Percentiles rank a stretch among this genome's conserved stretches.
phyloP scores from a whole-genome alignment of 2,113 vertebrate species.

The Xenopus borealis region DNA sequence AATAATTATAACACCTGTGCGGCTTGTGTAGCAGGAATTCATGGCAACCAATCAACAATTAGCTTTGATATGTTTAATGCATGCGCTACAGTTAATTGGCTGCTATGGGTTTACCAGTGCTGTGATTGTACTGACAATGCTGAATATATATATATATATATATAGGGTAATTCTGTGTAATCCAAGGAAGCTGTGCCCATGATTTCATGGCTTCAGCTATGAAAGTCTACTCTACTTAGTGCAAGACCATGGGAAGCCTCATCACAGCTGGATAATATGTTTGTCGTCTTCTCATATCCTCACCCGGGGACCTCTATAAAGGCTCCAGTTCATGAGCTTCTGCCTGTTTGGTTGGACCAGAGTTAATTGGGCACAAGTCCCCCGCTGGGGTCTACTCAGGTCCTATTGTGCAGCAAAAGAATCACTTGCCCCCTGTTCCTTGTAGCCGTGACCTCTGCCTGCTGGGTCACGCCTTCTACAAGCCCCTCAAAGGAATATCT shows the following conservation, averaged over 20 bases:
- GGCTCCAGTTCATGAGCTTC: not conserved
- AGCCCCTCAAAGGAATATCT: conserved; percentile 41
- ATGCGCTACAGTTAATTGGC: too few relatives aligned
- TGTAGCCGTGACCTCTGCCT: not conserved
- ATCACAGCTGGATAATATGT: not conserved
- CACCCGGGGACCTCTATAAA: conserved; percentile 12
- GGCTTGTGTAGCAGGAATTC: too few relatives aligned
- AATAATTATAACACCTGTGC: too few relatives aligned
- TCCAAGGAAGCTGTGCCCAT: too few relatives aligned
- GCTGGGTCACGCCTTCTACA: conserved; percentile 3
- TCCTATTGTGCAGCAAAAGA: conserved; percentile 52
- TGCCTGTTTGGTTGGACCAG: conserved; percentile 51
- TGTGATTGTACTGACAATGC: too few relatives aligned
- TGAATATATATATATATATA: too few relatives aligned
- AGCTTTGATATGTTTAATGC: too few relatives aligned
- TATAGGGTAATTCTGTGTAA: not conserved
- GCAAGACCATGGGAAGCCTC: not conserved
- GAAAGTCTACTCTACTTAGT: not conserved
- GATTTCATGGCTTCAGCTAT: not conserved
- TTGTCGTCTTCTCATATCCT: conserved; percentile 10
- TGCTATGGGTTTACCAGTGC: too few relatives aligned
- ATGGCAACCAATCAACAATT: too few relatives aligned
- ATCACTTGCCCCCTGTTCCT: conserved; percentile 48
- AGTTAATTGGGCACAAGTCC: conserved; percentile 56
- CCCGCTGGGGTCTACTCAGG: conserved; percentile 20